phyloP scores from a whole-genome alignment of 1,140 invertebrate genomes.

The Drosophila insularis region DNA sequence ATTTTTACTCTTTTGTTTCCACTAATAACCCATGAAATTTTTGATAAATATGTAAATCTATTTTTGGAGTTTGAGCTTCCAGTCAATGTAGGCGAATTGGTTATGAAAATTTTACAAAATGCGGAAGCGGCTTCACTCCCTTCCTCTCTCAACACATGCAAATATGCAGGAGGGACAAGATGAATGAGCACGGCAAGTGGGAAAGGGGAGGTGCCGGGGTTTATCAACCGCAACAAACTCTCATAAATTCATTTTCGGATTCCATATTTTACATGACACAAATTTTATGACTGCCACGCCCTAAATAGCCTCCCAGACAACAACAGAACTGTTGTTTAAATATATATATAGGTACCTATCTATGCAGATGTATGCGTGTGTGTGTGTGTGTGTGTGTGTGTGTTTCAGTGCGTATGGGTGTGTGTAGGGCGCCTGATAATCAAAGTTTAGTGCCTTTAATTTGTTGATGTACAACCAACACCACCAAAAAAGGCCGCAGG shows the following conservation, averaged over 20 bases:
- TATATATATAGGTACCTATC: not conserved
- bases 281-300: conserved; percentile 50
- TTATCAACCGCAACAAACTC: conserved; percentile 41
- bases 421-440: conserved; percentile 35
- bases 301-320: not conserved
- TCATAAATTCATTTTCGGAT: conserved; percentile 61
- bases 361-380: conserved; percentile 9
- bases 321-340: conserved; percentile 1
- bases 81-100: not conserved
- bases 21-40: conserved; percentile 13
- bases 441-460: conserved; percentile 59
- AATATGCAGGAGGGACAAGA: not conserved
- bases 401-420: too few relatives aligned
- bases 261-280: conserved; percentile 60
- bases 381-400: not conserved
- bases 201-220: not conserved
- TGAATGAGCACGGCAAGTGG: not conserved
- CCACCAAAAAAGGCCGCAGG: conserved; percentile 30
- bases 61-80: not conserved
- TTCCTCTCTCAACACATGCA: not conserved
- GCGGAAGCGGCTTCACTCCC: not conserved
- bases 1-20: conserved; percentile 7
- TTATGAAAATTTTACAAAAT: conserved; percentile 10
- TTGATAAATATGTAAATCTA: conserved; percentile 11
- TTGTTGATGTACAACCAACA: conserved; percentile 38